Conservation (phyloP, 1,140 invertebrate species). For the Pachyrhynchus sulphureomaculatus region DNA sequence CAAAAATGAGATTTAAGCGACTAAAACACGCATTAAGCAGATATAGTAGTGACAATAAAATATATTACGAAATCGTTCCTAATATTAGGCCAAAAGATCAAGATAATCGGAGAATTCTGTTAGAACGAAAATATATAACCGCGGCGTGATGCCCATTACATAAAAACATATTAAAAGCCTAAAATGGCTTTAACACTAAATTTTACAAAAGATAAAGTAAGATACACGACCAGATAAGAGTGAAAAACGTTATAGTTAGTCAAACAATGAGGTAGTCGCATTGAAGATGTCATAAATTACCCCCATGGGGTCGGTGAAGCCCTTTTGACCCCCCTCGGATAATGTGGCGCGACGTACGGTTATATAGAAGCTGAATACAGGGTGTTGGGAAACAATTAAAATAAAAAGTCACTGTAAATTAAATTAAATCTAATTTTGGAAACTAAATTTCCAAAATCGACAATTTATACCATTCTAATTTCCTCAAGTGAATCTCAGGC, state of each 20-base stretch:
- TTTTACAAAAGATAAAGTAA: constrained; percentile 47
- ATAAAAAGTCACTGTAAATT: too few relatives aligned
- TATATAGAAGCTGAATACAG: constrained; percentile 4
- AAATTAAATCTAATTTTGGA: too few relatives aligned
- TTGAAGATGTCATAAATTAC: constrained; percentile 49
- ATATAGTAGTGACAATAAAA: too few relatives aligned
- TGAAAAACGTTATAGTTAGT: constrained; percentile 51
- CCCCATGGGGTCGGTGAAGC: constrained; percentile 32
- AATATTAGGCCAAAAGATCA: not conserved
- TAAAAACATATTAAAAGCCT: constrained; percentile 39
- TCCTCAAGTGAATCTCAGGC: too few relatives aligned
- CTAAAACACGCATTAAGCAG: too few relatives aligned
- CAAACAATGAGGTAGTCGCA: constrained; percentile 51
- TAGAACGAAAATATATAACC: not conserved
- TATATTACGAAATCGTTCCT: too few relatives aligned
- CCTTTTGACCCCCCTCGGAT: constrained; percentile 36
- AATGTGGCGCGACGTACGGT: constrained; percentile 24
- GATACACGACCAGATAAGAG: constrained; percentile 50
- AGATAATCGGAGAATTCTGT: not conserved
- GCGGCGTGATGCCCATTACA: constrained; percentile 8
- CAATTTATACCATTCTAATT: too few relatives aligned
- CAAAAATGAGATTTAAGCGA: too few relatives aligned
- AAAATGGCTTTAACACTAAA: constrained; percentile 50
- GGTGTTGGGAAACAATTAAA: not conserved
- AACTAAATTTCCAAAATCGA: too few relatives aligned